Evolutionary conservation across 2,113 vertebrate species (phyloP), one percentile per base, ranked within the genome.

Genomic region (Lonchura striata): DNA sequence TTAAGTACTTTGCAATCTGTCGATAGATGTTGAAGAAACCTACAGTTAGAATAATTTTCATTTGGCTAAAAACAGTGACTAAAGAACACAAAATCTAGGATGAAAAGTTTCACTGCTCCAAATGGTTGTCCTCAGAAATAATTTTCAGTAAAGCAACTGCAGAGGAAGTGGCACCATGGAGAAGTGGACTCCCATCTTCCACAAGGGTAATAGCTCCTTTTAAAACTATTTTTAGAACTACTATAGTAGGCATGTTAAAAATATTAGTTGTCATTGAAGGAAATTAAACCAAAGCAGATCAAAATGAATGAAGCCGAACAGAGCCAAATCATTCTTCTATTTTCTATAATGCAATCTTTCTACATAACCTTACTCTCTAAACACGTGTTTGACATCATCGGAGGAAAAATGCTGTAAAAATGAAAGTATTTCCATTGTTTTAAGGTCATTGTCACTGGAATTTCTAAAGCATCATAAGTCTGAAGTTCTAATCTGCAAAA

Each of bases 1-100:
- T 99, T 98, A 57, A 98, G 61, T 61, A 97, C 41, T 97, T 97
- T 52, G 97, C 98, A 84, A 98, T 98, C 98, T 98, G 69, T 82
- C 90, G 64, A 21, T 10, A 69, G 31, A 70, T 35, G 47, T 6
- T 46, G 21, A 80, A 94, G 59, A 76, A 93, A 69, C 13, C 17
- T 53, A 16, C 92, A 39, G 72, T n/a, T 86, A 35, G 56, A 75
- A 79, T 52, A 72, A 23, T 56, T 77, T 89, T 70, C 22, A 57
- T 64, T 86, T 87, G n/a, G 23, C 28, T 68, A 88, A 80, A 47
- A 37, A 47, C 23, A 71, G 25, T 50, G 65, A 56, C 46, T 64
- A 82, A 81, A 90, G 61, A 86, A 57, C 33, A 65, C 19, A 69
- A 50, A 46, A 63, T 30, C 30, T 30, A n/a, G 25, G 35, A 74